Conservation (phyloP, 2,888 invertebrate genomes). For the Drosophila merina region DNA sequence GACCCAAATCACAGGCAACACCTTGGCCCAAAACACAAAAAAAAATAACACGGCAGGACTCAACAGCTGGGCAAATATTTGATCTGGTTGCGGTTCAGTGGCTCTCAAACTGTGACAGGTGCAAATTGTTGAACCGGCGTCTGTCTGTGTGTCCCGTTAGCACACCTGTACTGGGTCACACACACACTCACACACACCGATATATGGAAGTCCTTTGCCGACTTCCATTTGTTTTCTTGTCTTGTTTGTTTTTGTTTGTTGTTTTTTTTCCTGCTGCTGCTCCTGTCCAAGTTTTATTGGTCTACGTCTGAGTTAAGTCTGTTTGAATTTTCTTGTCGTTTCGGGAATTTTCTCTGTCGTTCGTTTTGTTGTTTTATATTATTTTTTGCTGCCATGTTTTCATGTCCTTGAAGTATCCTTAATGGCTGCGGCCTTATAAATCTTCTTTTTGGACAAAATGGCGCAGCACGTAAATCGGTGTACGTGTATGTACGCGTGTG, state of each 20-base stretch:
- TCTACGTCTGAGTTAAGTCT: conserved; percentile 58
- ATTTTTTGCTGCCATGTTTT: conserved; percentile 35
- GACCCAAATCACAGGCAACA: conserved; percentile 52
- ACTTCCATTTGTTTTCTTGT: conserved; percentile 31
- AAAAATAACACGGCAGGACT: conserved; percentile 8
- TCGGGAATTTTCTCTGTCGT: conserved; percentile 26
- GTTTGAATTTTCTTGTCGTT: conserved; percentile 39
- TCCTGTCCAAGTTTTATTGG: conserved; percentile 52
- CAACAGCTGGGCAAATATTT: conserved; percentile 52
- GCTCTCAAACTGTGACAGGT: conserved; percentile 58
- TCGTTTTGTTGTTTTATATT: conserved; percentile 3
- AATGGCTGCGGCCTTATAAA: conserved; percentile 69
- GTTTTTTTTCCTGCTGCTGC: conserved; percentile 1
- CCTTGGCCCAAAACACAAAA: conserved; percentile 27
- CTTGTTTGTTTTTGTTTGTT: conserved; percentile 7
- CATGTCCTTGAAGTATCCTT: conserved; percentile 70
- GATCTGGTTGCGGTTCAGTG: conserved; percentile 48
- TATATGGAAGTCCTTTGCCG: conserved; percentile 5
- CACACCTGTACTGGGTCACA: conserved; percentile 51
- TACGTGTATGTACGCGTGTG: conserved; percentile 27
- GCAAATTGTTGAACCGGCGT: conserved; percentile 64
- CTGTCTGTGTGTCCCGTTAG: conserved; percentile 35
- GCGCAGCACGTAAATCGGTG: conserved; percentile 58
- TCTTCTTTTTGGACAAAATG: conserved; percentile 64
- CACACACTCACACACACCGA: background rate